Base-by-base conservation (phyloP, 2,888 invertebrate genomes). In the Ischnus inquisitorius region DNA sequence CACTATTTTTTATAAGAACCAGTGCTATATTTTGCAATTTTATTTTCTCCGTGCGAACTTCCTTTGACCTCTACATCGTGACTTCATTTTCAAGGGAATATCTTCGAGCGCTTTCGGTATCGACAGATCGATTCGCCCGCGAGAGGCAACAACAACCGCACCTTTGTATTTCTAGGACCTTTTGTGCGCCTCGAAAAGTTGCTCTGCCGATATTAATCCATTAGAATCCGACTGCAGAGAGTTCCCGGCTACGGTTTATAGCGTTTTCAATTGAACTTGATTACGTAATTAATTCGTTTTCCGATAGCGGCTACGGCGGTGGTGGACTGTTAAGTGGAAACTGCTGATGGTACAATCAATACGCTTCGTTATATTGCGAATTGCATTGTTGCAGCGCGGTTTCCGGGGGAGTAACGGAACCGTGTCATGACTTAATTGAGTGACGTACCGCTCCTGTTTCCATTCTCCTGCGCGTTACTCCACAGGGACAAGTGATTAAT, bases 401-500 rank as follows among this genome's bases (percentile, higher is more conserved):
- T 79, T 72, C 72, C 54, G 54, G 25, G 34, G 34, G 65, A 79
- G 54, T 64, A 65, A 72, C 72, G 72, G 72, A 79, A 79, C 72
- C 72, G 72, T 72, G 79, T 72, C 64, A 72, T 65, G 79, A 65
- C 72, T 72, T 64, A 72, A 79, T 79, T 79, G 79, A 79, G 72
- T 72, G 79, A 79, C 72, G 54, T 14, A 14, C 43, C 16, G n/a
- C 71, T 65, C 72, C 16, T 57, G 72, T 57, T 34, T 79, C 41
- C 51, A 41, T 41, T 67, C 54, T 57, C 68, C 57, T 41, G n/a
- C 41, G 10, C 25, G 57, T 65, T 10, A 39, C 62, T 16, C 65
- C 43, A 28, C 1, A 8, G 65, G 65, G 65, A 65, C 14, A 14
- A 64, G 62, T 51, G 64, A 75, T 75, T 48, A 34, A 75, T 64